Percentiles rank a stretch among this genome's conserved stretches.
Evolutionary conservation across 1,140 invertebrate species (phyloP).

Genomic region (Drosophila kepulauana): DNA sequence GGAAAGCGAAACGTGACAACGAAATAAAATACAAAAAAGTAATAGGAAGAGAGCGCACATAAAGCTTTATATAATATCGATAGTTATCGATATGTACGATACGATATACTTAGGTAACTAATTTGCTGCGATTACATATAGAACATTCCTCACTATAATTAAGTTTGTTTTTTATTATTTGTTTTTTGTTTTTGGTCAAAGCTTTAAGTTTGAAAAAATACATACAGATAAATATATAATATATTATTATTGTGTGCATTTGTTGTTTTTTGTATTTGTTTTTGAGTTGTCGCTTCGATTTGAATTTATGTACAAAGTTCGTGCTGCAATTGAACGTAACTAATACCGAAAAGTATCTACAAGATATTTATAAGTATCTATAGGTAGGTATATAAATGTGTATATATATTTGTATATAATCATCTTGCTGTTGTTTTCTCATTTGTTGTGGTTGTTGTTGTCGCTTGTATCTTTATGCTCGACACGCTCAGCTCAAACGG

Average conservation of each 20-base stretch:
- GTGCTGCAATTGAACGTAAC: conserved; percentile 78
- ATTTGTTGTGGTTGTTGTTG: conserved; percentile 52
- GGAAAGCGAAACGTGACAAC: conserved; percentile 39
- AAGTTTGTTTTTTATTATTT: conserved; percentile 2
- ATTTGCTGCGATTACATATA: conserved; percentile 15
- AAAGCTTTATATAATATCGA: conserved; percentile 18
- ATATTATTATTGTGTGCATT: conserved; percentile 26
- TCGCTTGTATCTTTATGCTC: conserved; percentile 78
- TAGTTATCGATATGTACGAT: conserved; percentile 30
- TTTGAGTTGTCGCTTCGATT: conserved; percentile 56
- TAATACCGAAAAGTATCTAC: conserved; percentile 58
- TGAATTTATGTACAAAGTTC: conserved; percentile 81
- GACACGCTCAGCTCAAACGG: conserved; percentile 74
- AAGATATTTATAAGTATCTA: conserved; percentile 43
- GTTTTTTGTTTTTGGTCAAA: conserved; percentile 65
- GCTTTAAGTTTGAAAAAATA: conserved; percentile 49
- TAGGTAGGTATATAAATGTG: conserved; percentile 35
- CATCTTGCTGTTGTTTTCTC: conserved; percentile 52
- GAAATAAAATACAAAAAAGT: conserved; percentile 11
- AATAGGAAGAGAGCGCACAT: conserved; percentile 5
- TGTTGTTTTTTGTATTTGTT: conserved; percentile 14
- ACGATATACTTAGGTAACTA: conserved; percentile 22
- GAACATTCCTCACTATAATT: conserved; percentile 1
- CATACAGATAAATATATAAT: not conserved
- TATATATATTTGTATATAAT: conserved; percentile 38